phyloP scores from a whole-genome alignment of 2,888 invertebrate species.

The Pyrgus malvae region DNA sequence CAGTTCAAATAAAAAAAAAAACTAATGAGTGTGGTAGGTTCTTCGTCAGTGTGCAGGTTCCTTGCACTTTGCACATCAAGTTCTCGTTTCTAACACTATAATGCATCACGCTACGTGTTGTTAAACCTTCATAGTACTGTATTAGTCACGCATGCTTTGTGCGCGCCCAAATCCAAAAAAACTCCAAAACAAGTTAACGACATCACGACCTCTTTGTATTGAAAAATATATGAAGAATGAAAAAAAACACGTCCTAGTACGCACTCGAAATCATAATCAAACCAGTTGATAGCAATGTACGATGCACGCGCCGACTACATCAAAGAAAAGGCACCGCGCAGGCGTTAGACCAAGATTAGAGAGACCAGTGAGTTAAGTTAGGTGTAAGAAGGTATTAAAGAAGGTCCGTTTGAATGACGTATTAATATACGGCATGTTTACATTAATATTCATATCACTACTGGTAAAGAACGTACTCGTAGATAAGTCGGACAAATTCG shows the following conservation, averaged over 20 bases:
- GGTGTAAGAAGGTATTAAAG: too few relatives aligned
- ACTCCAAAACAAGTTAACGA: constrained; percentile 19
- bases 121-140: background rate
- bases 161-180: background rate
- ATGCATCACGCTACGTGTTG: background rate
- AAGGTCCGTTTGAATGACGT: too few relatives aligned
- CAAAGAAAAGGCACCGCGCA: constrained; percentile 41
- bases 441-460: too few relatives aligned
- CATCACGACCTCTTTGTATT: constrained; percentile 49
- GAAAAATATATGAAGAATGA: constrained; percentile 38
- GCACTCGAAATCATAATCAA: constrained; percentile 55
- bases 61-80: too few relatives aligned
- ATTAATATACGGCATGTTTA: too few relatives aligned
- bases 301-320: constrained; percentile 63
- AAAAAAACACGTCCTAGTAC: constrained; percentile 43
- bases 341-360: background rate
- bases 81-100: background rate
- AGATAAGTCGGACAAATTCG: too few relatives aligned
- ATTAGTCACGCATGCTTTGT: constrained; percentile 12
- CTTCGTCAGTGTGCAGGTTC: too few relatives aligned
- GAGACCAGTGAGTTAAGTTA: background rate
- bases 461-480: too few relatives aligned
- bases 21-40: too few relatives aligned
- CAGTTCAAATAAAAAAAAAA: too few relatives aligned
- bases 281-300: constrained; percentile 45